Evolutionary conservation across 2,797 vertebrate species (phyloP).

Genomic region (Melanotaenia boesemani): DNA sequence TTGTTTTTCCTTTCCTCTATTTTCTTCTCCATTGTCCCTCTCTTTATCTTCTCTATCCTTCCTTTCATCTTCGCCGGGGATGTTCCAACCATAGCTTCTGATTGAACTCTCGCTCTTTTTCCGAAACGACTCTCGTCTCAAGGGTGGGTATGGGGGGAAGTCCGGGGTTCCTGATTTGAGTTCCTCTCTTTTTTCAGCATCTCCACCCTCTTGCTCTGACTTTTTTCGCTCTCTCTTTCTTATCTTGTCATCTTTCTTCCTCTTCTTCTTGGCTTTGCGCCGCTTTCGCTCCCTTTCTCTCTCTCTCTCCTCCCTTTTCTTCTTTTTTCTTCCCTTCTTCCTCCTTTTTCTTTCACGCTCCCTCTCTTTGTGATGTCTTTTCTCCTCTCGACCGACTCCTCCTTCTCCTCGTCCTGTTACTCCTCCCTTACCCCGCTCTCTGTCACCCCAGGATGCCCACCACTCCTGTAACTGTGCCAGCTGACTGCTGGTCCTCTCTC

Average conservation of each 20-base stretch:
- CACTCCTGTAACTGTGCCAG: conserved; percentile 85
- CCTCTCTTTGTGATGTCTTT: conserved; percentile 77
- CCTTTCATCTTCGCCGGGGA: conserved; percentile 73
- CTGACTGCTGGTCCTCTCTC: conserved; percentile 81
- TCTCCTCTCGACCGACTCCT: conserved; percentile 62
- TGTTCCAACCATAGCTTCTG: conserved; percentile 83
- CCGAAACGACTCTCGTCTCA: conserved; percentile 79
- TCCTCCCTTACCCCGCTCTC: conserved; percentile 70
- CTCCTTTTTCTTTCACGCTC: conserved; percentile 76
- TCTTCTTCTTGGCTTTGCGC: conserved; percentile 84
- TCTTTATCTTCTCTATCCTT: conserved; percentile 79
- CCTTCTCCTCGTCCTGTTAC: conserved; percentile 50
- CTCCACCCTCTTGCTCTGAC: conserved; percentile 78
- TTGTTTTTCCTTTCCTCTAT: conserved; percentile 74
- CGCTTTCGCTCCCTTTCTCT: conserved; percentile 82
- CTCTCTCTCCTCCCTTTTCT: conserved; percentile 83
- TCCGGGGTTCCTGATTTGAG: conserved; percentile 79
- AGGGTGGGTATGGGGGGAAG: conserved; percentile 74
- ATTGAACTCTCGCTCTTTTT: conserved; percentile 85
- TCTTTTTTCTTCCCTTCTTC: conserved; percentile 82
- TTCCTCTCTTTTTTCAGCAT: conserved; percentile 79
- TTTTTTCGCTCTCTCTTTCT: conserved; percentile 70
- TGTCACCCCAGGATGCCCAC: conserved; percentile 85
- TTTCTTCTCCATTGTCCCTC: conserved; percentile 74
- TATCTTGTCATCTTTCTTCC: conserved; percentile 80